Percentiles rank a stretch among this genome's conserved stretches.
phyloP scores from a whole-genome alignment of 2,797 vertebrate species.

The Numenius phaeopus region DNA sequence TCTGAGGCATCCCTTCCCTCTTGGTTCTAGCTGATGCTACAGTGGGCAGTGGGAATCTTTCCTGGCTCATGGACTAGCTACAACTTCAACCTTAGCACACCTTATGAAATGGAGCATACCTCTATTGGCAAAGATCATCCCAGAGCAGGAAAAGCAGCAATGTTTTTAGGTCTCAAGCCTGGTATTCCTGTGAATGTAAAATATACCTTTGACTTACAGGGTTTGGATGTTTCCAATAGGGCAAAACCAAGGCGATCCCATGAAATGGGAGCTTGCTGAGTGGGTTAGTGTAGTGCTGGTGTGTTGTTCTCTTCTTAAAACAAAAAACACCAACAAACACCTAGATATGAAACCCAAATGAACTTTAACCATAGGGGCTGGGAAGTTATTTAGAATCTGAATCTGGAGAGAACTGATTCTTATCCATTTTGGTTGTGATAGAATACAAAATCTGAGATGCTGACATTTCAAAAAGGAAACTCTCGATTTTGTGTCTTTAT shows the following conservation, averaged over 20 bases:
- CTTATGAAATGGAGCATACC: neutral
- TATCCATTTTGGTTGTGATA: neutral
- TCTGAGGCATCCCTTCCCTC: rapidly evolving
- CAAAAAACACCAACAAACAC: neutral
- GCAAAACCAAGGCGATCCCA: neutral
- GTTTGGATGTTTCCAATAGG: neutral
- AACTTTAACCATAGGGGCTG: neutral
- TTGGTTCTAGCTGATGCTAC: neutral
- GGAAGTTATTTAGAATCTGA: neutral
- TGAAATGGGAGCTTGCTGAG: neutral
- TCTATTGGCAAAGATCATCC: neutral
- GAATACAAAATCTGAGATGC: neutral
- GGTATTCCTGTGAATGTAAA: neutral
- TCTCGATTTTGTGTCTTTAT: neutral
- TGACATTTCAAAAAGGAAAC: neutral
- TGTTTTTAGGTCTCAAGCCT: neutral
- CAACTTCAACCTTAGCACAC: neutral
- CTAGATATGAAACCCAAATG: neutral
- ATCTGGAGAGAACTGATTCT: neutral
- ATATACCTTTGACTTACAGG: neutral
- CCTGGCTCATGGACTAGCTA: neutral
- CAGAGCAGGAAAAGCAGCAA: neutral
- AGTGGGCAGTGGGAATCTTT: neutral
- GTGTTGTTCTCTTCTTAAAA: neutral
- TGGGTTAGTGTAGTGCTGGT: rapidly evolving